Percentiles rank a stretch among this genome's conserved stretches.
Evolutionary conservation across 2,888 invertebrate genomes (phyloP).

Genomic region (Lordiphosa andalusiaca): DNA sequence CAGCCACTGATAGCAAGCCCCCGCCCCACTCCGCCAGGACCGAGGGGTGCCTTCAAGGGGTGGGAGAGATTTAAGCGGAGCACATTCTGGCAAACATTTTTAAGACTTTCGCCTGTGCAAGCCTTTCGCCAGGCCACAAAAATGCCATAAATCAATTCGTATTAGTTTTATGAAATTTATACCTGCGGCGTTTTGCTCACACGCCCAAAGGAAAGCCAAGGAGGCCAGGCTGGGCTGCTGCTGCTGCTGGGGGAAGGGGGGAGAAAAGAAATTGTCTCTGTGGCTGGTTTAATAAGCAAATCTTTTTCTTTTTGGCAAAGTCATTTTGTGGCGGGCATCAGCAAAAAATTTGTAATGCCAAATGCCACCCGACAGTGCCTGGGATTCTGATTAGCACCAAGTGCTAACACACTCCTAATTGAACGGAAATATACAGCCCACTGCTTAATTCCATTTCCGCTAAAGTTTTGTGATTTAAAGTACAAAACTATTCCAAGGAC

Average conservation of each 20-base stretch:
- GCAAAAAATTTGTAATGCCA: slow-evolving; percentile 47
- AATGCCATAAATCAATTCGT: slow-evolving; percentile 79
- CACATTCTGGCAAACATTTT: slow-evolving; percentile 58
- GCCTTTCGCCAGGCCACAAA: slow-evolving; percentile 59
- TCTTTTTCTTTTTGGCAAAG: slow-evolving; percentile 50
- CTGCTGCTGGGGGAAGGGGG: not conserved
- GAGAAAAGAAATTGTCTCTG: not conserved
- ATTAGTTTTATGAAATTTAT: slow-evolving; percentile 80
- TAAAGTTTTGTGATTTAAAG: too few species aligned
- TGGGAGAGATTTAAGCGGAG: slow-evolving; percentile 47
- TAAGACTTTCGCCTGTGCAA: slow-evolving; percentile 50
- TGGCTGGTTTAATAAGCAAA: slow-evolving; percentile 74
- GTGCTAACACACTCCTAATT: too few species aligned
- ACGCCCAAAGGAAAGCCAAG: slow-evolving; percentile 7
- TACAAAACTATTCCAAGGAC: too few species aligned
- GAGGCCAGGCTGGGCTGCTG: not conserved
- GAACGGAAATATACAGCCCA: too few species aligned
- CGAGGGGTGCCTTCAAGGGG: slow-evolving; percentile 1
- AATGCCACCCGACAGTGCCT: too few species aligned
- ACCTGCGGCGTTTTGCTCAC: slow-evolving; percentile 73
- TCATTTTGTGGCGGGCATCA: slow-evolving; percentile 36
- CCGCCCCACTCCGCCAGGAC: slow-evolving; percentile 2
- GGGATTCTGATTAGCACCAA: too few species aligned
- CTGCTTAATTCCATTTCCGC: too few species aligned
- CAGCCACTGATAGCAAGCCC: slow-evolving; percentile 60